Evolutionary conservation across 1,140 invertebrate genomes (phyloP), one percentile per base, ranked within the genome.

Genomic region (Dufourea novaeangliae): DNA sequence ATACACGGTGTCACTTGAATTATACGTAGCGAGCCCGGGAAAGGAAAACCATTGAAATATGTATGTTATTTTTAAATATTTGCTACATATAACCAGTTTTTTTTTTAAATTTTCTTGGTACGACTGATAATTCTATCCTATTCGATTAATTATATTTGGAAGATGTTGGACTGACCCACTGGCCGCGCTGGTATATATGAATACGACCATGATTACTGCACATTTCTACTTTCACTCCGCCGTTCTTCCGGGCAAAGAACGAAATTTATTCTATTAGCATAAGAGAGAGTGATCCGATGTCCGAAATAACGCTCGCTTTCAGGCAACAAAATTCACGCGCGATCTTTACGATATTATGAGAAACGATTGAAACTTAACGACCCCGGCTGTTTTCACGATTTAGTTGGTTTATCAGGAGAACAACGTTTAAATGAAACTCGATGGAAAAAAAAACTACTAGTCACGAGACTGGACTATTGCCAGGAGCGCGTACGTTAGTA

Each of bases 251-350:
- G 25, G 4, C 57, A 1, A 41, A 52, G 64, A 79, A 70, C 76
- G 59, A 79, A 74, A 79, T 79, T 74, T 34, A 62, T 50, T 44
- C 39, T 41, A 76, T 84, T 80, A 85, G 57, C 83, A 73, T 80
- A 78, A 85, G 82, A 80, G 83, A 85, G 82, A 85, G 82, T 27
- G 44, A 50, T 11, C 12, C 69, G n/a, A 20, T 17, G 20, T 6
- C 37, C 34, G 0, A 41, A 69, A 39, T 61, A 41, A 41, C 63
- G 1, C n/a, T 67, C 34, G 1, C 44, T 41, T 56, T 37, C 41
- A 10, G 44, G 34, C 17, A 12, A 20, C 12, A 8, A 34, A n/a
- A 37, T 11, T 8, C n/a, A 8, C 6, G 29, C 11, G 6, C 20
- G 25, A 41, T n/a, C 46, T 56, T 37, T 22, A 1, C 20, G 5